phyloP scores from a whole-genome alignment of 2,797 vertebrate genomes.

The Martes flavigula region DNA sequence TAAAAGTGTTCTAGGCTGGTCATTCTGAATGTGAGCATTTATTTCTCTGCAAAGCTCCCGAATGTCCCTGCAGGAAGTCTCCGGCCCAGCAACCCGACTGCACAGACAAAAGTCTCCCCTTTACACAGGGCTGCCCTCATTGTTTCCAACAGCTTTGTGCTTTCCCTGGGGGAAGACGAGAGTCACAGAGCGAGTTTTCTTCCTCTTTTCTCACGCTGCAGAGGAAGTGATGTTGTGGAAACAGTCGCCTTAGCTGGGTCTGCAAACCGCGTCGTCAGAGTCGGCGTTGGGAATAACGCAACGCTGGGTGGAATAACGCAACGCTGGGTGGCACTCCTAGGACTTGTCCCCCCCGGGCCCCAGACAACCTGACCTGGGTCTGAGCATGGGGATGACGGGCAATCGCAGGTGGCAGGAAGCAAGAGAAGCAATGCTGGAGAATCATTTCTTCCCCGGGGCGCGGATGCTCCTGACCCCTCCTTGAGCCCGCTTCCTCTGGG shows the following conservation, averaged over 20 bases:
- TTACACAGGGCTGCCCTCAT: conserved; percentile 71
- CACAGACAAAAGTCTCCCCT: conserved; percentile 75
- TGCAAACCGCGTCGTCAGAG: not conserved
- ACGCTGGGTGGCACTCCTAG: not conserved
- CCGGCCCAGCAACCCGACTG: conserved; percentile 62
- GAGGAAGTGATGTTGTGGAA: conserved; percentile 78
- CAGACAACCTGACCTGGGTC: not conserved
- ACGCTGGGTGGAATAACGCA: not conserved
- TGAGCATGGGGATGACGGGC: not conserved
- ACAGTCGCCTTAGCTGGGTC: conserved; percentile 65
- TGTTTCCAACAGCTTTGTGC: conserved; percentile 76
- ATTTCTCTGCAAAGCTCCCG: conserved; percentile 76
- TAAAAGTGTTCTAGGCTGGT: conserved; percentile 78
- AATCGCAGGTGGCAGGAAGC: not conserved
- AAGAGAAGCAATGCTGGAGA: not conserved
- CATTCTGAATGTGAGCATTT: conserved; percentile 75
- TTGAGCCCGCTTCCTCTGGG: not conserved
- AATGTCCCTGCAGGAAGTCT: conserved; percentile 77
- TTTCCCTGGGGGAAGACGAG: conserved; percentile 75
- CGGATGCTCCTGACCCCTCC: not conserved
- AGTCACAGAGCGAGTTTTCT: conserved; percentile 65
- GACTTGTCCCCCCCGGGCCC: not conserved
- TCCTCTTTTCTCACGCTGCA: conserved; percentile 78
- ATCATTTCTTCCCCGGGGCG: not conserved
- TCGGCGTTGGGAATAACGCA: not conserved